Evolutionary conservation across 2,888 invertebrate genomes (phyloP).

Genomic region (Sturmia bella): DNA sequence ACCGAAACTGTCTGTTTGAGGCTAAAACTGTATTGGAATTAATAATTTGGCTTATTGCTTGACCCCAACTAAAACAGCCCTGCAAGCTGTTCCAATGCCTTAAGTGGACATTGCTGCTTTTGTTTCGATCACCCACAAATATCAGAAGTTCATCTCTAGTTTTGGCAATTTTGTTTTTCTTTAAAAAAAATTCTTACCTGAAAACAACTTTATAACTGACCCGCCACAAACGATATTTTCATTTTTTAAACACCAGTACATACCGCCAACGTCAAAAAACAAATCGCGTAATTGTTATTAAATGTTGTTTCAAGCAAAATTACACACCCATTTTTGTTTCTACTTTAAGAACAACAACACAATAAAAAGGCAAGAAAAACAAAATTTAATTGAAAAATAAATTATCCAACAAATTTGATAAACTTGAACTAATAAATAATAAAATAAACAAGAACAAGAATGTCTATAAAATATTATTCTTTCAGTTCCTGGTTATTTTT

Average conservation of each 20-base stretch:
- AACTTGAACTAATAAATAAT: neutral
- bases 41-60: too few relatives aligned
- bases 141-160: neutral
- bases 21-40: too few relatives aligned
- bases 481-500: conserved; percentile 46
- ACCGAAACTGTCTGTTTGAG: too few relatives aligned
- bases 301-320: conserved; percentile 22
- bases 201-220: neutral
- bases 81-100: too few relatives aligned
- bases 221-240: neutral
- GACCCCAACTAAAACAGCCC: too few relatives aligned
- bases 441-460: neutral
- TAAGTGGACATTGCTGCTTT: too few relatives aligned
- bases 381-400: conserved; percentile 33
- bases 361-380: too few relatives aligned
- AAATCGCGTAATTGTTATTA: conserved; percentile 38
- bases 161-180: neutral
- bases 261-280: conserved; percentile 21
- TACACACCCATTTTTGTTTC: conserved; percentile 13
- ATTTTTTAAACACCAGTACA: too few relatives aligned
- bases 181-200: neutral
- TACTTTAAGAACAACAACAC: neutral
- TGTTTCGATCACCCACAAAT: neutral
- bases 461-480: conserved; percentile 10
- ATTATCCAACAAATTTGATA: conserved; percentile 1